Base-by-base conservation (phyloP, 2,113 vertebrate genomes). In the Riparia riparia region DNA sequence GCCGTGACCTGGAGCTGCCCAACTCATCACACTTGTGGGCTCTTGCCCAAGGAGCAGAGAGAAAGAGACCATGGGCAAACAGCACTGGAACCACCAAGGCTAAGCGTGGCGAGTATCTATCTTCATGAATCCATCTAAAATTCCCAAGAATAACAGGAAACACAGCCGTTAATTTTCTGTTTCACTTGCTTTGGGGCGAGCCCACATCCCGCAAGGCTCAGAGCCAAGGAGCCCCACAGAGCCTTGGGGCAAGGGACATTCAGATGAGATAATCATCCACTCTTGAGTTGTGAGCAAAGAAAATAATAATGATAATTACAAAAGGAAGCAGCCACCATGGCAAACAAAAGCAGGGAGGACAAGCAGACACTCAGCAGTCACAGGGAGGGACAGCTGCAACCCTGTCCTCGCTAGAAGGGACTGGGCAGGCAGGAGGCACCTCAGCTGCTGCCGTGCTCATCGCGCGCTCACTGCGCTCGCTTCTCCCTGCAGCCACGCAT, bases 71-170 rank as follows among this genome's bases (percentile, higher is more conserved):
- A 26, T 0, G 2, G 50, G 37, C 5, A 7, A 29, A 12, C 12
- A 16, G 63, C 25, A 18, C 28, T 65, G 66, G 60, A 82, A 78
- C 5, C 3, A 4, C 32, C 7, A 2, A 0, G 0, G 49, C 49
- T 1, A 4, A 82, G 58, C 0, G 0, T 32, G 39, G 66, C 0
- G 0, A 72, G 25, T 26, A 45, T 29, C 58, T 58, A 16, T 39
- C 54, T 72, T 29, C 90, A 73, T 1, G 0, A 60, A 84, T 28
- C 77, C 44, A 39, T 39, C 76, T 7, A 3, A 91, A 93, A 85
- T 61, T 69, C 92, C 47, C 20, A 32, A 95, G 93, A 89, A 95
- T 49, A 91, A 89, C 49, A 87, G 78, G 80, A 91, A 92, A 91
- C 16, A 16, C 51, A 63, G 60, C 26, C 0, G 0, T 79, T 90